Conservation (phyloP, 1,140 invertebrate genomes). For the Zeugodacus cucurbitae region DNA sequence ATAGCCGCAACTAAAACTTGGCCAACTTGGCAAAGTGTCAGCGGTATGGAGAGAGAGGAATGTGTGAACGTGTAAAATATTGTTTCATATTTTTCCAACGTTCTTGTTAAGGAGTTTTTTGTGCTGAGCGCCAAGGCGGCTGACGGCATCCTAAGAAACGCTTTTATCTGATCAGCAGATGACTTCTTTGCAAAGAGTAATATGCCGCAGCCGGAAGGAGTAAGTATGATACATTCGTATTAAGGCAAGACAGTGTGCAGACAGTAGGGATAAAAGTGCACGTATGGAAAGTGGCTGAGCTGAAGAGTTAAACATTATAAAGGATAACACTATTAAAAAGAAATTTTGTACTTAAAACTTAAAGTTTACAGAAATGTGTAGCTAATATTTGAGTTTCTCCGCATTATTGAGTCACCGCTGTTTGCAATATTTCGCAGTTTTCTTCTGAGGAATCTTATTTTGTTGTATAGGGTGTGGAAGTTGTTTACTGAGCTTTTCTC, state of each 20-base stretch:
- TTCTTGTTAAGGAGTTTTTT: not conserved
- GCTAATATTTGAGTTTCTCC: not conserved
- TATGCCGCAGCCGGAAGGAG: not conserved
- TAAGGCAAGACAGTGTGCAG: not conserved
- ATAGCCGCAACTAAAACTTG: not conserved
- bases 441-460: too few species aligned
- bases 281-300: not conserved
- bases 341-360: not conserved
- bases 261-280: not conserved
- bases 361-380: not conserved
- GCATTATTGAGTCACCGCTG: not conserved
- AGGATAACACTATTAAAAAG: not conserved
- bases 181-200: slow-evolving; percentile 10
- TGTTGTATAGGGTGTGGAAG: too few species aligned
- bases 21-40: not conserved
- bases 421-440: not conserved
- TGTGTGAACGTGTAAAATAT: slow-evolving; percentile 26
- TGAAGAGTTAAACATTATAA: not conserved
- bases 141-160: not conserved
- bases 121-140: not conserved
- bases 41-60: not conserved
- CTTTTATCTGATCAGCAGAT: slow-evolving; percentile 1
- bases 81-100: slow-evolving; percentile 7
- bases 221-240: not conserved
- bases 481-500: too few species aligned